phyloP scores from a whole-genome alignment of 1,140 invertebrate species.

The Pomacea maculata region DNA sequence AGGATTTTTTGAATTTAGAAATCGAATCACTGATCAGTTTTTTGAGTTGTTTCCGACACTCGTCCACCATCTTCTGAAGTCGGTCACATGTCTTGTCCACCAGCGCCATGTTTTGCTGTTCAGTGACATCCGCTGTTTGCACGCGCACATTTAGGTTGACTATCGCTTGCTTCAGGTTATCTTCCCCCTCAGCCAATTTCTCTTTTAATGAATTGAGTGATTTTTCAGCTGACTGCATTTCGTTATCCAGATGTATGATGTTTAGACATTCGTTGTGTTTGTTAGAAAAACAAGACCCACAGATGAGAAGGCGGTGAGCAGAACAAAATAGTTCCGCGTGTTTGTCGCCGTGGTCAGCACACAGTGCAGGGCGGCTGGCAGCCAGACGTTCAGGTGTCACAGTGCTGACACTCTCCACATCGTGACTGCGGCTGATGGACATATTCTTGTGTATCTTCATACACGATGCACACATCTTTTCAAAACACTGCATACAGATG shows the following conservation, averaged over 20 bases:
- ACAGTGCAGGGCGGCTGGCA: neutral
- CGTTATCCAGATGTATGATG: neutral
- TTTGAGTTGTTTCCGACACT: neutral
- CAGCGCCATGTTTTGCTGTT: neutral
- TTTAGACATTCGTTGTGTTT: neutral
- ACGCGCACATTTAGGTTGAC: neutral
- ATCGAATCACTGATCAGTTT: neutral
- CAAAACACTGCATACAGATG: slow-evolving; percentile 8
- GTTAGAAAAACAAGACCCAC: neutral
- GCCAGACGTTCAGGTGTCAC: neutral
- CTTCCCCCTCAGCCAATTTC: neutral
- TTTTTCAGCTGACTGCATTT: neutral
- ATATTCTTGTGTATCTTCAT: neutral
- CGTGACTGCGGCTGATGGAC: neutral
- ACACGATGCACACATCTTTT: neutral
- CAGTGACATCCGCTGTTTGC: neutral
- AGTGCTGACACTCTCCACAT: neutral
- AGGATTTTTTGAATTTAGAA: no score
- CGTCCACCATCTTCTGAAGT: neutral
- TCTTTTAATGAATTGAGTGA: neutral
- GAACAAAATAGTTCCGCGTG: neutral
- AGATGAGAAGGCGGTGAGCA: neutral
- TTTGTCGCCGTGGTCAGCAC: neutral
- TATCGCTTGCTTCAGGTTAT: neutral
- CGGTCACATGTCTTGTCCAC: slow-evolving; percentile 3